Evolutionary conservation across 2,113 vertebrate genomes (phyloP).

Genomic region (Phyllostomus discolor): DNA sequence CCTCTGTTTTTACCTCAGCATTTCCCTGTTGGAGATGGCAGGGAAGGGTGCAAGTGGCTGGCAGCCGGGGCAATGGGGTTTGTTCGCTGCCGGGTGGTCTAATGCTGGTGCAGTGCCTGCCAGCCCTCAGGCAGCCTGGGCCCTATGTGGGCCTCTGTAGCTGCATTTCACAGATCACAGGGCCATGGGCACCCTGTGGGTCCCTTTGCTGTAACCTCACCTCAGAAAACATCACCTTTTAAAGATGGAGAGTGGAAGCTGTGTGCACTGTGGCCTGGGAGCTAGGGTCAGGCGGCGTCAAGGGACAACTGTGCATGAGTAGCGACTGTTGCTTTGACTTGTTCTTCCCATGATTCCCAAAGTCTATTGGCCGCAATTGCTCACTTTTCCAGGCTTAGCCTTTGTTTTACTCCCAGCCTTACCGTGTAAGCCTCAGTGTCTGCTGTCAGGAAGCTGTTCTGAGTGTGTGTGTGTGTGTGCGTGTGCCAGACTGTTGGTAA

Average conservation of each 20-base stretch:
- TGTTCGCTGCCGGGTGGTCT: background rate
- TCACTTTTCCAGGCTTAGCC: background rate
- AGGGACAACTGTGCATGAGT: background rate
- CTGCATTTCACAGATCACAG: background rate
- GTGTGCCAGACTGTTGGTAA: accelerated
- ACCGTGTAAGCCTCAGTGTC: background rate
- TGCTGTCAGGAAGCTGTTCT: background rate
- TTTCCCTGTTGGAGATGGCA: background rate
- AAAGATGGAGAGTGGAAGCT: background rate
- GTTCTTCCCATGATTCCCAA: background rate
- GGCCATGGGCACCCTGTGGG: background rate
- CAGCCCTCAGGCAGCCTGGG: background rate
- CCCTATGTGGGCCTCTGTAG: background rate
- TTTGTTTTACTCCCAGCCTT: background rate
- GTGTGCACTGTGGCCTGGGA: accelerated
- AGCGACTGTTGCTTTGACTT: background rate
- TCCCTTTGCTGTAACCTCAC: background rate
- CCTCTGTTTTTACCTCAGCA: background rate
- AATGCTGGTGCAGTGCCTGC: background rate
- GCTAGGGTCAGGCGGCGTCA: background rate
- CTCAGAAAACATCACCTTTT: background rate
- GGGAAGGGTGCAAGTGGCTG: background rate
- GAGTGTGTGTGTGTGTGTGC: background rate
- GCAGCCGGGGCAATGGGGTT: background rate
- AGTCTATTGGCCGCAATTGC: background rate